A percentile compares a stretch with the other conserved stretches of the same genome.
These are phyloP conservation scores for Morus bassanus DNA, from an alignment of 2,797 vertebrate species.

Conservation along the genomic window DNA sequence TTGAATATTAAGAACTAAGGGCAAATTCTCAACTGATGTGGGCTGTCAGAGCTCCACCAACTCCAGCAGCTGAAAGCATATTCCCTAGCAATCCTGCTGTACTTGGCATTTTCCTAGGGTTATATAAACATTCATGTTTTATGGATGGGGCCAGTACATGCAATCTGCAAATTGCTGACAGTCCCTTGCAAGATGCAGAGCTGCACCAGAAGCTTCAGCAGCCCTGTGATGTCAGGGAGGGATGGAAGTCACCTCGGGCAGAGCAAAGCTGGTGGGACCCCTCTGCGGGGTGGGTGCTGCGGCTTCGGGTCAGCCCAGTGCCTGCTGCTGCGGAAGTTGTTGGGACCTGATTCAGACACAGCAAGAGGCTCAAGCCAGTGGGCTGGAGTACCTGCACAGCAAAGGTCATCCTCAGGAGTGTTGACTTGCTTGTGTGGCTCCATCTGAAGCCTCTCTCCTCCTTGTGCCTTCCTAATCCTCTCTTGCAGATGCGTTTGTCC, in stretches of 20 bases:
- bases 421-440: not conserved
- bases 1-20: not conserved
- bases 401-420: not conserved
- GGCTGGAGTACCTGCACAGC: not conserved
- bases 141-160: not conserved
- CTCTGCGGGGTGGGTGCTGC: rapidly evolving
- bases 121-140: slow-evolving; percentile 22
- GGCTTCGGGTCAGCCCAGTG: rapidly evolving
- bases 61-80: not conserved
- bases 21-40: not conserved
- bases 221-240: rapidly evolving
- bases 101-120: not conserved
- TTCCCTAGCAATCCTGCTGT: not conserved
- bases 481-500: not conserved
- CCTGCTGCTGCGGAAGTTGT: not conserved
- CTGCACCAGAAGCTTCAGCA: not conserved
- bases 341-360: not conserved
- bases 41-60: not conserved
- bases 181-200: not conserved
- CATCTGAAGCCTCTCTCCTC: not conserved
- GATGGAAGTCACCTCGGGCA: not conserved
- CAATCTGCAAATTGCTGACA: not conserved
- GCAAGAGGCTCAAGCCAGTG: not conserved
- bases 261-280: rapidly evolving
- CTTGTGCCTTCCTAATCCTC: not conserved